Evolutionary conservation across 2,113 vertebrate species (phyloP), one percentile per base, ranked within the genome.

Genomic region (Tapirus terrestris): DNA sequence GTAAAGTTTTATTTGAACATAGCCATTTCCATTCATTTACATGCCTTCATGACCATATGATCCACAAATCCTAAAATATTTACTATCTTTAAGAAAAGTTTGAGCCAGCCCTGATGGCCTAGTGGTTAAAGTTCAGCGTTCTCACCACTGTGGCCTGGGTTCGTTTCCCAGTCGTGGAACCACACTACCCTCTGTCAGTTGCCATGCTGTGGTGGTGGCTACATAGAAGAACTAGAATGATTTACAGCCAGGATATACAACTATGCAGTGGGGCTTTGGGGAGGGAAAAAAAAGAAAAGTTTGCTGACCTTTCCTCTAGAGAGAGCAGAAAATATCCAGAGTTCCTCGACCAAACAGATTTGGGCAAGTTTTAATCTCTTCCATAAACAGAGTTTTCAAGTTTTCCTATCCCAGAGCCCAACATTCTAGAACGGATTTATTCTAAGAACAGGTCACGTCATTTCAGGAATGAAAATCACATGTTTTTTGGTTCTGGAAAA

Each of bases 401-500:
- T 76, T 11, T 82, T 31, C 14, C 31, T 75, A 7, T 82, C 36
- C 31, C 73, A 68, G 39, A 68, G 23, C 36, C 72, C 83, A 82
- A 29, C 60, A 73, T 86, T 48, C 63, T 73, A 36, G 21, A 73
- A 63, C 51, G 25, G 65, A 60, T 94, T 97, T 80, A 65, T 83
- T 53, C 12, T 45, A 79, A 79, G 81, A 95, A 87, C 36, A 73
- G 29, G 48, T 43, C 53, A 92, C 53, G 14, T 94, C 31, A 58
- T 83, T 90, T 80, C 17, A 60, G 80, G 68, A 95, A 87, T 73
- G 51, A 95, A 82, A 96, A 56, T 58, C 73, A 75, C 7, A 3
- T 80, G 70, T 14, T 9, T 68, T 91, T 70, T 60, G 45, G 68
- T 81, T 76, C 51, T 72, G 76, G 79, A 53, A 84, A 85, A 80